Base-by-base conservation (phyloP, 92 coral and sea anemone genomes). In the Parazoanthus swiftii region DNA sequence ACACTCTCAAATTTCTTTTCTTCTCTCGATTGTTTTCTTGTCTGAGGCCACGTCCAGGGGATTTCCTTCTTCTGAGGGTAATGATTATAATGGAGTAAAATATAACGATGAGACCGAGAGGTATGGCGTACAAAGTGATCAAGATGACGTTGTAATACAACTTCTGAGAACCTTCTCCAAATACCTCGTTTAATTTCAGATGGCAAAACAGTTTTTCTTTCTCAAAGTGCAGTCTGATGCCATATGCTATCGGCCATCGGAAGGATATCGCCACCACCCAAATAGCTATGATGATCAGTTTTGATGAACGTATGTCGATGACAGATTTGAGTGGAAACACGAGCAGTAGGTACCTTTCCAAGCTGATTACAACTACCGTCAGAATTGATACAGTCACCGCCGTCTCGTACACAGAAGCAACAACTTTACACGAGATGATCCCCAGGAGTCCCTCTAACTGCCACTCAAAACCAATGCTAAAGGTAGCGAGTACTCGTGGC, bases 171-270 rank as follows among this genome's bases (percentile, higher is more conserved):
- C 86, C 86, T 8, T 70, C 77, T 44, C 86, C 77, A 83, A 83
- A 83, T 35, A 67, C 78, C 8, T 83, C 86, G 77, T 83, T 18
- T 18, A 83, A 58, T 4, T 70, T 68, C 46, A 83, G 86, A 44
- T 83, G 86, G 70, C 86, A 83, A 26, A 67, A 83, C 39, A 48
- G 2, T 26, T 83, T 83, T 39, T 26, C 86, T 68, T 68, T 70
- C 44, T n/a, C 33, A 25, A 25, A 13, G 77, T 83, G 26, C 0
- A 83, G 59, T 26, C 67, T 83, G 44, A 83, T 83, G 5, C 86
- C 86, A 33, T 83, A 83, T 3, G 86, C 78, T 43, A 68, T 68
- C 18, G 86, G 86, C 86, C 86, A 83, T 10, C 86, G 86, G 86
- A 83, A 83, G 10, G 54, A 10, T 10, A 83, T 26, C 4, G 86